Percentiles rank a stretch among this genome's conserved stretches.
Evolutionary conservation across 2,797 vertebrate genomes (phyloP).

Genomic region (Simalia tracyae): DNA sequence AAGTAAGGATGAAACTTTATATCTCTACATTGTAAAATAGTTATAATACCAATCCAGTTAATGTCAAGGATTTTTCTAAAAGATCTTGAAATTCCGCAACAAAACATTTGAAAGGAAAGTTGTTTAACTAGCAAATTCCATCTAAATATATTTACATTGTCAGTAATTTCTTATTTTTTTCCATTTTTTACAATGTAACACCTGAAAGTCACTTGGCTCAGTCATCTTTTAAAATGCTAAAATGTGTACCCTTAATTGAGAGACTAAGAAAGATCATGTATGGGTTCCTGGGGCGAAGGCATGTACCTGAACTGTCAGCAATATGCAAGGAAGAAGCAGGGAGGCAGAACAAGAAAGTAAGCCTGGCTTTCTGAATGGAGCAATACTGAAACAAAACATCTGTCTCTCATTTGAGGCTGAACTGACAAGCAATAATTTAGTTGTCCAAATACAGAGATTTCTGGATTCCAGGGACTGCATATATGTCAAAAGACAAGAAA

Average conservation of each 20-base stretch:
- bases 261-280: conserved; percentile 41
- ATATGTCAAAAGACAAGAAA: conserved; percentile 74
- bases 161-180: background rate
- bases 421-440: conserved; percentile 81
- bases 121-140: background rate
- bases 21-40: background rate
- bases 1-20: background rate
- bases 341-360: conserved; percentile 53
- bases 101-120: background rate
- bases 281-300: conserved; percentile 43
- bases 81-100: background rate
- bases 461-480: conserved; percentile 73
- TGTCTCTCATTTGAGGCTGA: conserved; percentile 76
- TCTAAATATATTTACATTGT: background rate
- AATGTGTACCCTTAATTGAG: conserved; percentile 30
- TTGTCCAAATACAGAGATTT: conserved; percentile 80
- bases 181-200: background rate
- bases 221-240: background rate
- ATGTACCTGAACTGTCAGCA: conserved; percentile 39
- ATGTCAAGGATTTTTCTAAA: background rate
- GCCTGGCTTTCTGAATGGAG: conserved; percentile 71
- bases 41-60: background rate
- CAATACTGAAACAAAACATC: conserved; percentile 78
- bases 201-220: background rate
- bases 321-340: conserved; percentile 35